phyloP scores from a whole-genome alignment of 2,888 invertebrate genomes.

The Acronicta leporina region DNA sequence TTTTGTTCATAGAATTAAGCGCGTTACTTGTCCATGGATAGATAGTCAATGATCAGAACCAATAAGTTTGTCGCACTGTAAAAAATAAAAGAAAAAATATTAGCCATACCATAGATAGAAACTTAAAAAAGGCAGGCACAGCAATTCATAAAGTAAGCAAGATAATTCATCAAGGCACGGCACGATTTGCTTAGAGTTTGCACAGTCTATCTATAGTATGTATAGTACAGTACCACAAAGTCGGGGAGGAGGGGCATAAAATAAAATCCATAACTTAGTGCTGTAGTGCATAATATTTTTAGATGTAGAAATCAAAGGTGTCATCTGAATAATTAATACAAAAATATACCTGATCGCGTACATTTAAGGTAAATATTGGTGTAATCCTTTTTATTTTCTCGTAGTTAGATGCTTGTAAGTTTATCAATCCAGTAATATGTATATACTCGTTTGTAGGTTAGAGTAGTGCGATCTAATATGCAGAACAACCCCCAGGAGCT shows the following conservation, averaged over 20 bases:
- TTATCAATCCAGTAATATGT: conserved; percentile 77
- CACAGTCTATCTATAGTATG: too few relatives aligned
- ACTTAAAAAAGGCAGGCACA: too few relatives aligned
- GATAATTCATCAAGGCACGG: too few relatives aligned
- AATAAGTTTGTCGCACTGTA: too few relatives aligned
- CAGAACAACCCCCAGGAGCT: conserved; percentile 90
- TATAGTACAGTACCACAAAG: too few relatives aligned
- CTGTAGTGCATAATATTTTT: conserved; percentile 87
- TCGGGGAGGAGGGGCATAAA: background rate
- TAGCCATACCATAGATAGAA: too few relatives aligned
- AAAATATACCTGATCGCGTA: conserved; percentile 74
- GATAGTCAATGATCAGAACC: too few relatives aligned
- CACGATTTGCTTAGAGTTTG: too few relatives aligned
- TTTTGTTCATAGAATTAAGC: too few relatives aligned
- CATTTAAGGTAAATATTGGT: conserved; percentile 79
- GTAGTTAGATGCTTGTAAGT: conserved; percentile 50
- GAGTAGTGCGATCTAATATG: conserved; percentile 89
- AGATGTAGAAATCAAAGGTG: conserved; percentile 88
- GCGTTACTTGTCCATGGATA: too few relatives aligned
- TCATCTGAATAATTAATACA: conserved; percentile 78
- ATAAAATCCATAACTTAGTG: conserved; percentile 7
- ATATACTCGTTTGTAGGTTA: conserved; percentile 88
- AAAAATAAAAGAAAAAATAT: too few relatives aligned
- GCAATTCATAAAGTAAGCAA: too few relatives aligned
- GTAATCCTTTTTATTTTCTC: conserved; percentile 51